Evolutionary conservation across 2,797 vertebrate species (phyloP).

Genomic region (Novumbra hubbsi): DNA sequence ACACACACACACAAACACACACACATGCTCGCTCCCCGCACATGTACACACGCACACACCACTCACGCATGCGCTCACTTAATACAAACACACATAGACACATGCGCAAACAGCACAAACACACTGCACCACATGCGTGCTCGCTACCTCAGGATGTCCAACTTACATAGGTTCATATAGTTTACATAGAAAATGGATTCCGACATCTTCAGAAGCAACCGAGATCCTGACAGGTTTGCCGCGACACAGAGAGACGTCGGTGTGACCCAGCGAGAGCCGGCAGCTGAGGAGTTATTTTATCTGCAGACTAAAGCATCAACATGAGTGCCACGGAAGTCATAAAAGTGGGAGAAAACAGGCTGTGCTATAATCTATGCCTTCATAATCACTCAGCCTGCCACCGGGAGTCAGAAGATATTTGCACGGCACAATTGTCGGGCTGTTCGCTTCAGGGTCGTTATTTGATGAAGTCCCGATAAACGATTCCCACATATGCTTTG

Average conservation of each 20-base stretch:
- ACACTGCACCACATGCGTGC: not conserved
- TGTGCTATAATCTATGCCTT: not conserved
- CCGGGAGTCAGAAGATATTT: conserved; percentile 12
- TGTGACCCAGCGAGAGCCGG: not conserved
- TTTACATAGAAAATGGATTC: not conserved
- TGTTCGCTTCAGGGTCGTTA: not conserved
- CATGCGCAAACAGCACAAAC: not conserved
- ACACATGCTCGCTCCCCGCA: not conserved
- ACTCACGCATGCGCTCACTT: not conserved
- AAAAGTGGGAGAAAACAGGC: not conserved
- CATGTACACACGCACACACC: not conserved
- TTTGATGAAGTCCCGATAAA: conserved; percentile 17
- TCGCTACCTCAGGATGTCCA: too few species aligned
- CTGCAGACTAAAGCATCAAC: not conserved
- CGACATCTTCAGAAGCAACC: not conserved
- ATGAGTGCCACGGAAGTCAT: not conserved
- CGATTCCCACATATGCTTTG: conserved; percentile 13
- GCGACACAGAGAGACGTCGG: not conserved
- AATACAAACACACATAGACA: not conserved
- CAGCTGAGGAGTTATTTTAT: not conserved
- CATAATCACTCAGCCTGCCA: not conserved
- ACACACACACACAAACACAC: conserved; percentile 6
- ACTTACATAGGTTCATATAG: not conserved
- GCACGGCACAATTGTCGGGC: conserved; percentile 2
- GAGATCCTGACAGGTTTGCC: not conserved